phyloP scores from a whole-genome alignment of 1,140 invertebrate genomes.

The Aplysia californica region DNA sequence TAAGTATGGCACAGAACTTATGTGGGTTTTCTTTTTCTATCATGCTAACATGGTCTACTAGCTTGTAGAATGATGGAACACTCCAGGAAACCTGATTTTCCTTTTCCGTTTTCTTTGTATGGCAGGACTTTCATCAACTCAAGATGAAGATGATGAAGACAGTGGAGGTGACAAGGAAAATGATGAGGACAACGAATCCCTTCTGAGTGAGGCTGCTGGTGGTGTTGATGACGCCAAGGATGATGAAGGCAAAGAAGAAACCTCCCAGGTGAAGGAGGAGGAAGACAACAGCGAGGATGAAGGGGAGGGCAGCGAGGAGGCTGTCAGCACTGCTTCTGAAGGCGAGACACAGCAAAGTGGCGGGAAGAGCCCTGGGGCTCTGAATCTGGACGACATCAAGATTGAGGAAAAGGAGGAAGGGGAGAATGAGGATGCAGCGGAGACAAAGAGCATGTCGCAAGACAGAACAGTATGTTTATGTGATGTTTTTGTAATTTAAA shows the following conservation, averaged over 20 bases:
- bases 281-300: slow-evolving; percentile 18
- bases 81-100: too few relatives aligned
- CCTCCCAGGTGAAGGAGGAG: slow-evolving; percentile 5
- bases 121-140: too few relatives aligned
- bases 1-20: too few relatives aligned
- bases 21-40: too few relatives aligned
- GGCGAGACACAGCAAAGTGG: not conserved
- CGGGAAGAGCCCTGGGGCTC: not conserved
- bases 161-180: not conserved
- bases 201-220: slow-evolving; percentile 45
- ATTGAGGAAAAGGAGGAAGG: slow-evolving; percentile 10
- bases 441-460: too few relatives aligned
- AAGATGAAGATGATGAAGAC: not conserved
- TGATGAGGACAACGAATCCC: not conserved
- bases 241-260: slow-evolving; percentile 1
- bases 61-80: too few relatives aligned
- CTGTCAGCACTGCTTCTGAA: slow-evolving; percentile 24
- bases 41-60: too few relatives aligned
- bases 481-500: too few relatives aligned
- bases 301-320: slow-evolving; percentile 24
- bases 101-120: too few relatives aligned
- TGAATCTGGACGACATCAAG: slow-evolving; percentile 22
- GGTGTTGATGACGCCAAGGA: slow-evolving; percentile 27
- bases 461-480: too few relatives aligned
- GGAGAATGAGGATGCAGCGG: too few relatives aligned